Base-by-base conservation (phyloP, 2,113 vertebrate species). In the Labrus mixtus region DNA sequence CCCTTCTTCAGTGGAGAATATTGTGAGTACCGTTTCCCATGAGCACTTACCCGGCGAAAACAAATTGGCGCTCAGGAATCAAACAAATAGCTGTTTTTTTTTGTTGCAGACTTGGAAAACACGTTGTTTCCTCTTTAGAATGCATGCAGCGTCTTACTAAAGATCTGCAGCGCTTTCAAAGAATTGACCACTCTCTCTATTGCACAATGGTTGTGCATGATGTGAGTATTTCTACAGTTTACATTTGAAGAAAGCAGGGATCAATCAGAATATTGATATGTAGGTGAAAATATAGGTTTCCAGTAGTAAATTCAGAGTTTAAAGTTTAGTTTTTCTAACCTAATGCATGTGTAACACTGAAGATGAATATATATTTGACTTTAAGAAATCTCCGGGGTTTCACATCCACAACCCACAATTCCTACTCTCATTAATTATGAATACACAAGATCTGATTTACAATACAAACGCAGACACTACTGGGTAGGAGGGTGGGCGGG, bases 61-160 rank as follows among this genome's bases (percentile, higher is more conserved):
- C 78, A 90, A 86, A 83, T 61, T 45, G 59, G 73, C 57, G 39
- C 81, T 66, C 59, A 63, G 57, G 69, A 87, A 72, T 80, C 82
- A 82, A 73, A 81, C 74, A 81, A 85, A 88, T 63, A 45, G 41
- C 69, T 76, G 45, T 76, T 74, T 79, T 81, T 76, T 74, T 79
- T 81, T 23, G 62, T 66, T 8, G 1, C 41, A 2, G n/a, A 74
- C 66, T 77, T 16, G 57, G 33, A 73, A 79, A 84, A 80, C 57
- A 10, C 36, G 63, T 72, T 48, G 63, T 77, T 81, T 80, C 45
- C 78, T 86, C 20, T 68, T 83, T 78, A 72, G 55, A 69, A 85
- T 77, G 78, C 79, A 75, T 73, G 59, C 67, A 65, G 67, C 4
- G 4, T 76, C 78, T 43, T 0, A 56, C 56, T 67, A 68, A 74